phyloP scores from a whole-genome alignment of 2,797 vertebrate species.

The Sylvilagus floridanus region DNA sequence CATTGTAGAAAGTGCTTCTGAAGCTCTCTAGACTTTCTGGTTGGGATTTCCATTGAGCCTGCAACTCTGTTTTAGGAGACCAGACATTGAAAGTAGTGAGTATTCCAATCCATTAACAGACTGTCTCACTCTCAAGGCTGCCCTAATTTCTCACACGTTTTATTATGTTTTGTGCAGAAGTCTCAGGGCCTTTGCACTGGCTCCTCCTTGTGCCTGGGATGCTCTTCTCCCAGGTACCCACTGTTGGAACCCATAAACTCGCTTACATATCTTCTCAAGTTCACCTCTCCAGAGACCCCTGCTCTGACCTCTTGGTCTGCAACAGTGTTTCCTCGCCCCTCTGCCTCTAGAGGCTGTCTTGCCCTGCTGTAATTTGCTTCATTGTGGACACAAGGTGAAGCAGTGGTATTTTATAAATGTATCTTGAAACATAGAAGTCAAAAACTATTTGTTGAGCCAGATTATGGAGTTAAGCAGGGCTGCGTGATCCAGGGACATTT shows the following conservation, averaged over 20 bases:
- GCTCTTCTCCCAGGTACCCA: background rate
- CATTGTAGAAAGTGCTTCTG: constrained; percentile 18
- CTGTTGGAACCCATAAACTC: background rate
- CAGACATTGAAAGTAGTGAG: background rate
- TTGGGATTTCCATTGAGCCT: background rate
- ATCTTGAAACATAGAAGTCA: background rate
- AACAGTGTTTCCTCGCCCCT: background rate
- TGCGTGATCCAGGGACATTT: background rate
- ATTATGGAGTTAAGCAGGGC: background rate
- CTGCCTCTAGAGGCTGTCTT: background rate
- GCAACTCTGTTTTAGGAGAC: background rate
- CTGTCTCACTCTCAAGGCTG: background rate
- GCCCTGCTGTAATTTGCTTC: background rate
- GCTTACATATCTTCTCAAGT: background rate
- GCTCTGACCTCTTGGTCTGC: background rate
- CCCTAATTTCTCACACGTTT: background rate
- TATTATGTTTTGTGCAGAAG: background rate
- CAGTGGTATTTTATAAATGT: background rate
- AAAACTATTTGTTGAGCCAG: background rate
- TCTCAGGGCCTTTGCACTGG: background rate
- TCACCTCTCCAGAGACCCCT: background rate
- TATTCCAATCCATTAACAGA: background rate
- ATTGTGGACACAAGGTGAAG: background rate
- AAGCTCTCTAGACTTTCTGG: background rate
- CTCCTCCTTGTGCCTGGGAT: background rate